A percentile compares a stretch with the other conserved stretches of the same genome.
Conservation (phyloP, 2,888 invertebrate genomes). For the Monopis laevigella region DNA sequence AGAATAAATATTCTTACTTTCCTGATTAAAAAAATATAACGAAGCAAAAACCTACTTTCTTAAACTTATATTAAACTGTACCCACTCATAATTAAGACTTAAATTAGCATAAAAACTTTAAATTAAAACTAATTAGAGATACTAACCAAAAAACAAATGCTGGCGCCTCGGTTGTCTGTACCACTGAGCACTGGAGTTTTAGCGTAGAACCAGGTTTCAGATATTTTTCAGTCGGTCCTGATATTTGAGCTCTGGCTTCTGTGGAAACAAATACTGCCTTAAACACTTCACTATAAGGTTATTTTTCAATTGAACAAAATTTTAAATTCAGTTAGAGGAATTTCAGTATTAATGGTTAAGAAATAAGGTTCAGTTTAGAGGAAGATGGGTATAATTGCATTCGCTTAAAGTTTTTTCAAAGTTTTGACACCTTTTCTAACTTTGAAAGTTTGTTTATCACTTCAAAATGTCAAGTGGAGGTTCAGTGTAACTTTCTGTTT, state of each 20-base stretch:
- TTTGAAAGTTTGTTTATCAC: slow-evolving; percentile 4
- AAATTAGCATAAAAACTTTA: too few relatives aligned
- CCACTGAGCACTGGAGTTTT: slow-evolving; percentile 81
- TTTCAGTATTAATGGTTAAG: too few relatives aligned
- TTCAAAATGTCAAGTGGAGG: neutral
- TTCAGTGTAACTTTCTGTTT: too few relatives aligned
- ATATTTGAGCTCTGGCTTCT: slow-evolving; percentile 89
- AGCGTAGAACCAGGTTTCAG: slow-evolving; percentile 87
- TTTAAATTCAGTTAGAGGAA: neutral
- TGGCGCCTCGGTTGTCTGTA: slow-evolving; percentile 86
- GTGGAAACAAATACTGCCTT: slow-evolving; percentile 28
- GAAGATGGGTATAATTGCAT: neutral
- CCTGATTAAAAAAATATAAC: too few relatives aligned
- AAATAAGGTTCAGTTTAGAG: too few relatives aligned
- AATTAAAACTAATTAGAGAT: too few relatives aligned
- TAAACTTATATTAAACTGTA: too few relatives aligned
- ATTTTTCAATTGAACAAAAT: neutral
- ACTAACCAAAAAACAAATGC: slow-evolving; percentile 83
- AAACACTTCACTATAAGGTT: neutral
- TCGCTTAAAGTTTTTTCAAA: neutral
- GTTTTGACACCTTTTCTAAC: neutral
- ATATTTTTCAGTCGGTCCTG: slow-evolving; percentile 86
- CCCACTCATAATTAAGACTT: too few relatives aligned
- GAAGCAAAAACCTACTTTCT: too few relatives aligned
- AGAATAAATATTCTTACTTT: too few relatives aligned